Conservation (phyloP, 2,113 vertebrate species). For the Eidolon helvum region DNA sequence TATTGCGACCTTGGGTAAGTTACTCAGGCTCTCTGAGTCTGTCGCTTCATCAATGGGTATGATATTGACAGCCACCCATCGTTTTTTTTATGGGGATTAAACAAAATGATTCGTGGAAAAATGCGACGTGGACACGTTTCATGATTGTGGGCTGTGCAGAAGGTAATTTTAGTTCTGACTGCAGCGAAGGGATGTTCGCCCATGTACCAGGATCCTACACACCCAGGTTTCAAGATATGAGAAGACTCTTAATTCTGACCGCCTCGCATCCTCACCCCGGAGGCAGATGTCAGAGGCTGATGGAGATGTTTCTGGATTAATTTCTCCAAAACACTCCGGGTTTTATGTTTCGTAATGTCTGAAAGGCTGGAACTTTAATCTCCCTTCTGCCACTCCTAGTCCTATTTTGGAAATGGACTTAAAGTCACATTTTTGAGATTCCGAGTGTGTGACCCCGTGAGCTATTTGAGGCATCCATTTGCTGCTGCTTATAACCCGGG, state of each 20-base stretch:
- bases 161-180: neutral
- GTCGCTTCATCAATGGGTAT: neutral
- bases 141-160: fast-evolving
- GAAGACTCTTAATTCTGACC: neutral
- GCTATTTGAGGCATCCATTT: conserved; percentile 4
- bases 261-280: neutral
- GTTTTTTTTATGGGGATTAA: neutral
- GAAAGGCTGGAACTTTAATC: conserved; percentile 7
- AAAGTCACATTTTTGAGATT: conserved; percentile 44
- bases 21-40: neutral
- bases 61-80: neutral
- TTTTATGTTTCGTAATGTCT: neutral
- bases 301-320: neutral
- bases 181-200: fast-evolving
- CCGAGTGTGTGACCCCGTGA: neutral
- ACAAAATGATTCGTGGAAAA: neutral
- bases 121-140: fast-evolving
- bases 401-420: conserved; percentile 63
- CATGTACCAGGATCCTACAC: fast-evolving
- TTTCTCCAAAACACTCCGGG: neutral
- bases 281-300: neutral
- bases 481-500: neutral
- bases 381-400: conserved; percentile 6
- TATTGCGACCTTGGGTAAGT: neutral
- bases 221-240: neutral